phyloP scores from a whole-genome alignment of 2,113 vertebrate species.

The Pyrgilauda ruficollis region DNA sequence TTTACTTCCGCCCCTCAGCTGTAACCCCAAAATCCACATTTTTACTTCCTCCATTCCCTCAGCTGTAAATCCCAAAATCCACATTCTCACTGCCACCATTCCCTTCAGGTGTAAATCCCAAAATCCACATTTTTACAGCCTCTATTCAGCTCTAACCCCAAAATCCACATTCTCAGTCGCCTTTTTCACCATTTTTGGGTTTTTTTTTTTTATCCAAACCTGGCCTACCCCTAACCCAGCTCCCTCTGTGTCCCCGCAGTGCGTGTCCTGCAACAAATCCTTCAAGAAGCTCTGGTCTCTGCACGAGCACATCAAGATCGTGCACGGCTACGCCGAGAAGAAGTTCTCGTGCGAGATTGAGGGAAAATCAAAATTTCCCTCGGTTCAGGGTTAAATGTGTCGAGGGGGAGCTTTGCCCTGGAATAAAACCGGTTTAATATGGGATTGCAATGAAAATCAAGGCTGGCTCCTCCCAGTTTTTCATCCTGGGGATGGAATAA shows the following conservation, averaged over 20 bases:
- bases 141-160: too few species aligned
- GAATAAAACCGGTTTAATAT: fast-evolving
- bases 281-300: constrained; percentile 99
- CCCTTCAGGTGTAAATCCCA: too few species aligned
- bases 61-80: too few species aligned
- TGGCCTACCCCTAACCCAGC: too few species aligned
- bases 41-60: too few species aligned
- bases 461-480: not conserved
- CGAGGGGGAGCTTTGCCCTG: not conserved
- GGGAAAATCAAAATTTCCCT: not conserved
- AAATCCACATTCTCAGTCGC: too few species aligned
- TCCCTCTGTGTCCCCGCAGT: not conserved
- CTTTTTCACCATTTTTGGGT: too few species aligned
- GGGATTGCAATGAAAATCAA: not conserved
- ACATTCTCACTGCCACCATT: too few species aligned
- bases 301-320: constrained; percentile 98
- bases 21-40: too few species aligned
- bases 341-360: constrained; percentile 91
- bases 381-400: not conserved
- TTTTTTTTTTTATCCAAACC: too few species aligned
- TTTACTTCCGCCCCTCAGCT: too few species aligned
- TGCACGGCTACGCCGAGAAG: constrained; percentile 97
- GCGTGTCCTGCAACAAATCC: not conserved
- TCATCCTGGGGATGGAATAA: not conserved
- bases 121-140: too few species aligned